Percentiles rank a stretch among this genome's conserved stretches.
These are phyloP conservation scores for Imbricaverruca yamaguchii DNA, from an alignment of 2,888 invertebrate species.

Conservation along the genomic window DNA sequence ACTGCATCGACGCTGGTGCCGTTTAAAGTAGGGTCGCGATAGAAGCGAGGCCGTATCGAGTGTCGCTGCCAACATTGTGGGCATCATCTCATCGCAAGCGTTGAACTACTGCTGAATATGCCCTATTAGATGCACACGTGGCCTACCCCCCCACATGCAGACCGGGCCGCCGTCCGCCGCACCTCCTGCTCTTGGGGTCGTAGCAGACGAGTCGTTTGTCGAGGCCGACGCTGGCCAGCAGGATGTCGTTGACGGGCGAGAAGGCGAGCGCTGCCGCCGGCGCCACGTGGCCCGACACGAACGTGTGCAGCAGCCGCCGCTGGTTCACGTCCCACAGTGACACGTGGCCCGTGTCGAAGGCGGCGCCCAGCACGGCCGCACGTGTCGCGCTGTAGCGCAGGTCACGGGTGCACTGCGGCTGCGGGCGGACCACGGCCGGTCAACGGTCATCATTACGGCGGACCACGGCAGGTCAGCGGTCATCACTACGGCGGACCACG, in stretches of 20 bases:
- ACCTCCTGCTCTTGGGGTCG: slow-evolving; percentile 41
- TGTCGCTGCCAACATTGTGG: too few relatives aligned
- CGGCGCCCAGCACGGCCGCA: slow-evolving; percentile 38
- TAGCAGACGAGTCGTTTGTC: slow-evolving; percentile 43
- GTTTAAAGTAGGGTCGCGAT: too few relatives aligned
- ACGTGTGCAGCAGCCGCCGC: slow-evolving; percentile 38
- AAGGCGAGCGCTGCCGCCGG: slow-evolving; percentile 43
- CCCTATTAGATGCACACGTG: too few relatives aligned
- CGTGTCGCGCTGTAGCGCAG: background rate
- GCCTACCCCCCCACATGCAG: too few relatives aligned
- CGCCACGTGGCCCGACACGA: slow-evolving; percentile 39
- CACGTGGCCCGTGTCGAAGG: slow-evolving; percentile 41
- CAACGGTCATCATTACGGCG: too few relatives aligned
- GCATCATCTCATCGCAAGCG: too few relatives aligned
- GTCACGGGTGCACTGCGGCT: slow-evolving; percentile 2
- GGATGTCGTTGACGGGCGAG: slow-evolving; percentile 43
- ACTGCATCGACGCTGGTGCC: too few relatives aligned
- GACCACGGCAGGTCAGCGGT: too few relatives aligned
- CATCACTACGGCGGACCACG: too few relatives aligned
- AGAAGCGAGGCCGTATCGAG: too few relatives aligned
- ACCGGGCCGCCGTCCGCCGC: slow-evolving; percentile 23
- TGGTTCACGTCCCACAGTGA: slow-evolving; percentile 41
- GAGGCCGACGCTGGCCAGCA: slow-evolving; percentile 42
- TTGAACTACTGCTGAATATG: too few relatives aligned
- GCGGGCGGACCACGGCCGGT: too few relatives aligned